Evolutionary conservation across 2,888 invertebrate species (phyloP).

Genomic region (Agrilus biguttatus): DNA sequence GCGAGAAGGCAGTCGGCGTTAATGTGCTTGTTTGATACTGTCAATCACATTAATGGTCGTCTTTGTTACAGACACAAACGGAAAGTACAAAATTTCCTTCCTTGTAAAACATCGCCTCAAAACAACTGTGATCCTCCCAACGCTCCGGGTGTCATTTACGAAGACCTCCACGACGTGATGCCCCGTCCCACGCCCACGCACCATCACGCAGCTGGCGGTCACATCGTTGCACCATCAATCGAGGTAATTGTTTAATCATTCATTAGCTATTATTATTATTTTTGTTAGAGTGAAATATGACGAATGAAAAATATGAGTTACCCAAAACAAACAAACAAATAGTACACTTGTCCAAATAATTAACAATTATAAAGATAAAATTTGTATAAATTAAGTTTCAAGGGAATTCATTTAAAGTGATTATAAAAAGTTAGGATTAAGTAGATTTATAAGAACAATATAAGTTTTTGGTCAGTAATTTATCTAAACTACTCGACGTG

Average conservation of each 20-base stretch:
- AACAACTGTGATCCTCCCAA: conserved; percentile 38
- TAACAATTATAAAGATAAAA: no score
- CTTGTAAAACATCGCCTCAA: conserved; percentile 61
- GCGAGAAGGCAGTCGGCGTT: no score
- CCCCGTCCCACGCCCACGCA: conserved; percentile 32
- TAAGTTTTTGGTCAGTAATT: no score
- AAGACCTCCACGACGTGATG: conserved; percentile 59
- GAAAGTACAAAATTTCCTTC: conserved; percentile 73
- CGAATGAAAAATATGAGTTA: no score
- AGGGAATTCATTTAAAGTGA: no score
- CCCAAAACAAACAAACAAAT: neutral
- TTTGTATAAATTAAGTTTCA: no score
- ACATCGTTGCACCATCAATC: conserved; percentile 33
- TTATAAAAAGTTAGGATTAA: no score
- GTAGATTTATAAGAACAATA: no score
- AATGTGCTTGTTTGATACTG: conserved; percentile 7
- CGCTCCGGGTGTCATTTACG: conserved; percentile 54
- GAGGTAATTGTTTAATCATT: conserved; percentile 28
- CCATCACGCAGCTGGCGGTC: conserved; percentile 24
- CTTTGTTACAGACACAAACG: conserved; percentile 61
- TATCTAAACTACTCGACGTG: no score
- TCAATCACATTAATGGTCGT: conserved; percentile 10
- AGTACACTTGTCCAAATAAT: no score
- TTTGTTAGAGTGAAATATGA: no score
- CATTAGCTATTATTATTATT: neutral